Base-by-base conservation (phyloP, 2,888 invertebrate species). In the Euzetes globulus region DNA sequence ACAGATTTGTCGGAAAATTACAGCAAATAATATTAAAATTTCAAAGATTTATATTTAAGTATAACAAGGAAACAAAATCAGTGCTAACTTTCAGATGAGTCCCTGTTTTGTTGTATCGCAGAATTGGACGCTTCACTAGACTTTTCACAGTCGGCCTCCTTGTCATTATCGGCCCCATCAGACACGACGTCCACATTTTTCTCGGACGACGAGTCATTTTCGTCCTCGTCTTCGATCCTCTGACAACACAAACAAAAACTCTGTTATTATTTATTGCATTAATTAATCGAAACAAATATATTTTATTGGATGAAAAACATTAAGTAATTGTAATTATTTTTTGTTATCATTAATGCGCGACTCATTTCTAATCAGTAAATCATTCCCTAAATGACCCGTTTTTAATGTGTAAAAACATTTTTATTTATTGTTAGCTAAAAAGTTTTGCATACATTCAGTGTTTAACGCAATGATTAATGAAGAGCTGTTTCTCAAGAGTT, bases 131-230 rank as follows among this genome's bases (percentile, higher is more conserved):
- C 70, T 11, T 70, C 70, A 13, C 41, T 70, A 17, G 47, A 47
- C 25, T 70, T 70, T 4, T 70, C 70, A 25, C 70, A 70, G 22
- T 70, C 70, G 22, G 25, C 22, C 70, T 70, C 70, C 47, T 70
- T 70, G 41, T 70, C 70, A 45, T 70, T 70, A 47, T 70, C 70
- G 13, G 45, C 47, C 25, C n/a, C 41, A 70, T 70, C 70, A 22
- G 70, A 70, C 45, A 70, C 70, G 25, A 70, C 70, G 25, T 70
- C 70, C 17, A 70, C 70, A 70, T 70, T 70, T 7, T 70, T 70
- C 47, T 70, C 70, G 1, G 70, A 70, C 25, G 70, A 70, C 7
- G 70, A 70, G 47, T 70, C 70, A 25, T 70, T 70, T 22, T 70
- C 70, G 1, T 70, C 70, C 25, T 70, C 70, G 58, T 58, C 58